Base-by-base conservation (phyloP, 2,113 vertebrate species). In the Microtus richardsoni region DNA sequence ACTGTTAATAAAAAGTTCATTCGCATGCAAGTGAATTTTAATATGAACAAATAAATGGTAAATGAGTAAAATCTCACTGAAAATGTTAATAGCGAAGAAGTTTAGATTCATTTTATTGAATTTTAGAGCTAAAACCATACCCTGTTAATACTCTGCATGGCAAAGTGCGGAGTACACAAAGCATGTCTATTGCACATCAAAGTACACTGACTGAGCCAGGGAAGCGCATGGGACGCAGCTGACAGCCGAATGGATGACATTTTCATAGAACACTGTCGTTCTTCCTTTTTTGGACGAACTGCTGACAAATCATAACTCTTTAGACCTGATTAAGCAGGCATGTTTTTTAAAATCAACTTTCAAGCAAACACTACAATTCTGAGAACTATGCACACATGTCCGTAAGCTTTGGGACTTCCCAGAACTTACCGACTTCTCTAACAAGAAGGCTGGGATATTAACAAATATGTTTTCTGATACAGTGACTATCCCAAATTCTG, bases 311-410 rank as follows among this genome's bases (percentile, higher is more conserved):
- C 93, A 14, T 82, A 84, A 95, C 60, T 85, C 88, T 83, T 91
- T n/a, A 82, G 36, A 74, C 14, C 66, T 66, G 9, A 83, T 21
- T 24, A 16, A 41, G 64, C 77, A 95, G 58, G 8, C 4, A 92
- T 49, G 52, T 73, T 83, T 78, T 83, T 90, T 36, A 84, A 93
- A 93, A 97, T 70, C 28, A 28, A 60, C 44, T 93, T 95, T 52
- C 28, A 93, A 80, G 52, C 3, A 8, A 94, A 94, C 70, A 75
- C 47, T 17, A 73, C 12, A 91, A 94, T 86, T 88, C 49, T 54
- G 47, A 91, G 54, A 96, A 91, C 75, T 74, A 12, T 95, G 9
- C 62, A 47, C 24, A 36, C 8, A 54, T 60, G 68, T 58, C 73
- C 3, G 49, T 47, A 74, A 73, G 16, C 58, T 93, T 30, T 44